phyloP scores from a whole-genome alignment of 2,797 vertebrate genomes.

The Arctocebus calabarensis region DNA sequence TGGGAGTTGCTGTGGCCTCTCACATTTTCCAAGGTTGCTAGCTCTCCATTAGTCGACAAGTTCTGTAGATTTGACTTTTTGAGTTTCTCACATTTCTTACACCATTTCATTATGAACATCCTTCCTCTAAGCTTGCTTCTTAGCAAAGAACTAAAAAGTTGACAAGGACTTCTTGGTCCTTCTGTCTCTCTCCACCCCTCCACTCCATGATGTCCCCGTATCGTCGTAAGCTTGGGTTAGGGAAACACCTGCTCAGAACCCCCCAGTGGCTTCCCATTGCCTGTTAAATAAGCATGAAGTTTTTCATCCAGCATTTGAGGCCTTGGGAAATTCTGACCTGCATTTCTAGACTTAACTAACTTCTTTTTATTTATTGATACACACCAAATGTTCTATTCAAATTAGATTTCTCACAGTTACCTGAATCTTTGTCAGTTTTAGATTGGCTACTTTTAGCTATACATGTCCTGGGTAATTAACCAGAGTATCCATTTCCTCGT shows the following conservation, averaged over 20 bases:
- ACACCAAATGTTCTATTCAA: conserved; percentile 4
- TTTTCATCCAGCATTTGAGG: background rate
- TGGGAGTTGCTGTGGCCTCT: too few relatives aligned
- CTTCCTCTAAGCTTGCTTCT: background rate
- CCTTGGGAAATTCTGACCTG: conserved; percentile 16
- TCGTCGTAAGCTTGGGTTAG: background rate
- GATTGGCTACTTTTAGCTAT: conserved; percentile 22
- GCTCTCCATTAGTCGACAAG: background rate
- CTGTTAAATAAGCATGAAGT: background rate
- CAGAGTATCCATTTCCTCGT: background rate
- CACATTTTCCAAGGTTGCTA: background rate
- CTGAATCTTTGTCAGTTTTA: background rate
- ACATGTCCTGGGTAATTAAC: background rate
- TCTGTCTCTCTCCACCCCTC: background rate
- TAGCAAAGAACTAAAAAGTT: background rate
- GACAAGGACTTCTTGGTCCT: background rate
- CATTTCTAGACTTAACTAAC: conserved; percentile 52
- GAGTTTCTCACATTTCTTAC: background rate
- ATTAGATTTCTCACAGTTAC: background rate
- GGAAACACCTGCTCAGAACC: background rate
- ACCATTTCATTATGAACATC: background rate
- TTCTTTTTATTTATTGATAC: conserved; percentile 37
- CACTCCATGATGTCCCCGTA: accelerated
- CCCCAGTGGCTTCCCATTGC: background rate
- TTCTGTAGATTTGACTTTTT: background rate